Evolutionary conservation across 2,113 vertebrate species (phyloP).

Genomic region (Zingel zingel): DNA sequence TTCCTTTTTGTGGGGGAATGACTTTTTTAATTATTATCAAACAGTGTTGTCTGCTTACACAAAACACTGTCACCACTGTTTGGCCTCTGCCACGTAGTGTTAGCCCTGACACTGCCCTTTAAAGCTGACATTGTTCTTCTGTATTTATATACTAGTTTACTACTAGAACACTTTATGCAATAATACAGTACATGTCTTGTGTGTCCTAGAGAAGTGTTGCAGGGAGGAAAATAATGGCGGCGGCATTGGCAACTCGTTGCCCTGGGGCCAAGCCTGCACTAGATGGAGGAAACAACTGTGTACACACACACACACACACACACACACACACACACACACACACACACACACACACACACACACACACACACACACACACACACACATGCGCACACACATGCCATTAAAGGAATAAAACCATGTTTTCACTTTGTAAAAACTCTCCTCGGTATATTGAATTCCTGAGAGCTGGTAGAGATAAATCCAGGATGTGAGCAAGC

Average conservation of each 20-base stretch:
- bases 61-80: neutral
- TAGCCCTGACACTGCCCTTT: neutral
- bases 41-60: neutral
- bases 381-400: slow-evolving; percentile 29
- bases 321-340: slow-evolving; percentile 26
- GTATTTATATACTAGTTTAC: neutral
- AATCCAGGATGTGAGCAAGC: slow-evolving; percentile 81
- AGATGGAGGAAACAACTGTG: slow-evolving; percentile 39
- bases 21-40: neutral
- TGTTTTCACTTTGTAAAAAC: slow-evolving; percentile 68
- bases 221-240: slow-evolving; percentile 6
- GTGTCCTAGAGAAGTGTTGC: slow-evolving; percentile 22
- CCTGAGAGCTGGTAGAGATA: slow-evolving; percentile 70
- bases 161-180: neutral
- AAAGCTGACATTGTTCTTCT: neutral
- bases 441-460: slow-evolving; percentile 68
- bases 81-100: neutral
- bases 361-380: slow-evolving; percentile 25
- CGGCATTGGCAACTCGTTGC: slow-evolving; percentile 18
- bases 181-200: slow-evolving; percentile 19
- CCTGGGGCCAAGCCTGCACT: slow-evolving; percentile 41
- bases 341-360: slow-evolving; percentile 18
- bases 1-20: too few species aligned
- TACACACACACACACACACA: slow-evolving; percentile 28
- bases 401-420: slow-evolving; percentile 51